Evolutionary conservation across 2,113 vertebrate genomes (phyloP), one percentile per base, ranked within the genome.

Genomic region (Rhizomys pruinosus): DNA sequence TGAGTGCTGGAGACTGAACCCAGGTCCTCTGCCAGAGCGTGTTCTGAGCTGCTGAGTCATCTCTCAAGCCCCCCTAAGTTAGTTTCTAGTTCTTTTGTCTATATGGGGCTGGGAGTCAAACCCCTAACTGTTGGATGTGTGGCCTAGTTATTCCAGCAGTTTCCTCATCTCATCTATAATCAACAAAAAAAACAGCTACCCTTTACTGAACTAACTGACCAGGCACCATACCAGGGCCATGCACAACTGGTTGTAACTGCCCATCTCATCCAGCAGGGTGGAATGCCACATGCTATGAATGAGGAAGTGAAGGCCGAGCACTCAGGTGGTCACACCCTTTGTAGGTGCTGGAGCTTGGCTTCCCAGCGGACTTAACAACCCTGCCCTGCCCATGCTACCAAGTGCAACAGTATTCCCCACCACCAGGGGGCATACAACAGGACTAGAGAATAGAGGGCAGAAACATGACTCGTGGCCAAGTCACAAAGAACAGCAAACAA

Each of bases 111-210:
- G 42, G 71, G 42, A 25, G 37, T 47, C 39, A 73, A 88, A 79
- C 23, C 20, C 17, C 37, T 84, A 34, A 34, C 32, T 66, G 25
- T 68, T 61, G 17, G 2, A 3, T 32, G 11, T 59, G 66, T 76
- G 44, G 17, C 29, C 32, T 68, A 77, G 39, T 88, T 90, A 88
- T 73, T 61, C 76, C 72, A 73, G 66, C 39, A 63, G 23, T 57
- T 73, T 29, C 11, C 78, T 90, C 34, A 69, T 37, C 27, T 86
- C 64, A 25, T n/a, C 47, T 74, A 73, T 71, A 71, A 84, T 7
- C 66, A 74, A 84, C 91, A 57, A 72, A 93, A 93, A 81, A 64
- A 78, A 77, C 64, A 87, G 66, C 44, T 79, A 25, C 64, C 34
- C 59, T 78, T 73, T 69, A 76, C 27, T 39, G 84, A 84, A 42